Evolutionary conservation across 2,888 invertebrate species (phyloP).

Genomic region (Aporophyla nigra): DNA sequence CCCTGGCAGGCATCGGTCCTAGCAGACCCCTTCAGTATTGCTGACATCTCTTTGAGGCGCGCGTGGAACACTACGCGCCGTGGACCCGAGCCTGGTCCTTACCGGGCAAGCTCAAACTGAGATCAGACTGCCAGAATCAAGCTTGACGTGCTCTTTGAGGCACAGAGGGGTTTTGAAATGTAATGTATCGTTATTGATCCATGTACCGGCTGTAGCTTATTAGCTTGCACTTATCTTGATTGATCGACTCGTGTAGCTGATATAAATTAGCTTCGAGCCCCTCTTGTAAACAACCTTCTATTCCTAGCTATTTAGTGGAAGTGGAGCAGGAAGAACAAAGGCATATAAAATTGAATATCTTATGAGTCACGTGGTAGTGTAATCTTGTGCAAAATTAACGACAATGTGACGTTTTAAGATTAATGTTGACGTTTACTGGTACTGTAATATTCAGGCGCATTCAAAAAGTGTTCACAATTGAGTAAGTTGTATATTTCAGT

Average conservation of each 20-base stretch:
- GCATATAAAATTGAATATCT: constrained; percentile 49
- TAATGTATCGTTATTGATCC: rapidly evolving
- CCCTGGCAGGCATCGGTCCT: no score
- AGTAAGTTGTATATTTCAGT: no score
- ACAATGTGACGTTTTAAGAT: constrained; percentile 8
- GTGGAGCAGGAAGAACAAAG: constrained; percentile 18
- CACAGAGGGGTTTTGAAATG: neutral
- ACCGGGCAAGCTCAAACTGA: no score
- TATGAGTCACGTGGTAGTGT: constrained; percentile 42
- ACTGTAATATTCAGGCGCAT: neutral
- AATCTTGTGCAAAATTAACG: constrained; percentile 50
- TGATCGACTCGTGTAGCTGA: neutral
- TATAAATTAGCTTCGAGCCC: neutral
- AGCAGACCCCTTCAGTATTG: no score
- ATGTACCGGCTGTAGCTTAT: neutral
- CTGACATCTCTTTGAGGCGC: no score
- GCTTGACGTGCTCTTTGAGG: neutral
- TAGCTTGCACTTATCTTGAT: no score
- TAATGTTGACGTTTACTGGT: neutral
- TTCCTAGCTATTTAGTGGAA: no score
- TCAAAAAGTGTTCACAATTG: neutral
- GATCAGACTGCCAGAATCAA: neutral
- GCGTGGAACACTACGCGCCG: no score
- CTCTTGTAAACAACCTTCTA: neutral
- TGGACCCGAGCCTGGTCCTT: no score